Percentiles rank a stretch among this genome's conserved stretches.
Evolutionary conservation across 2,113 vertebrate species (phyloP).

Genomic region (Geococcyx californianus): DNA sequence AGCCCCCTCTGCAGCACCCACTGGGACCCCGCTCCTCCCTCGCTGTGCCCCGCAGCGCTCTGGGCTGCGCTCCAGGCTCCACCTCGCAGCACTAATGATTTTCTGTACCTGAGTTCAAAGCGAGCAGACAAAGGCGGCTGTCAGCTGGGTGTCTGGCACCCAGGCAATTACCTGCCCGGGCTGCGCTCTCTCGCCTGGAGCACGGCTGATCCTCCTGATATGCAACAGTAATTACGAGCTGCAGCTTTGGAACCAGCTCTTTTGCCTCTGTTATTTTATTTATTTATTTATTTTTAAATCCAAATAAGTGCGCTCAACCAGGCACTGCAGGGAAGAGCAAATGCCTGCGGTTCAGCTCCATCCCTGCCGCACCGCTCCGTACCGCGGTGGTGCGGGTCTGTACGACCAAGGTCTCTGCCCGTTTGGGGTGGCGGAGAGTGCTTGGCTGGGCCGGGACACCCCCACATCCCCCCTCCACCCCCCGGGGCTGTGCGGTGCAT

Average conservation of each 20-base stretch:
- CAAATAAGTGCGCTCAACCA: background rate
- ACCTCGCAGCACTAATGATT: slow-evolving; percentile 7
- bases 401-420: background rate
- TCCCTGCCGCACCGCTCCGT: rapidly evolving
- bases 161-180: background rate
- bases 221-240: background rate
- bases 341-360: background rate
- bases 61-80: background rate
- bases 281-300: background rate
- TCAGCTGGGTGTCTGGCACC: background rate
- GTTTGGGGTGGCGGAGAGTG: background rate
- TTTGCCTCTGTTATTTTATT: background rate
- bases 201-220: background rate
- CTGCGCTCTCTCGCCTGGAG: background rate
- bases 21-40: rapidly evolving
- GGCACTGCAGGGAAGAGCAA: background rate
- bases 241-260: background rate
- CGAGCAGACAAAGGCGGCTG: background rate
- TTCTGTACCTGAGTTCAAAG: background rate
- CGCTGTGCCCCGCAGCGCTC: background rate
- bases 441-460: background rate
- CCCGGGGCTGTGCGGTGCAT: background rate
- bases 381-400: rapidly evolving
- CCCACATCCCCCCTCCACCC: no score
- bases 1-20: rapidly evolving